phyloP scores from a whole-genome alignment of 2,113 vertebrate species.

The Mus spicilegus region DNA sequence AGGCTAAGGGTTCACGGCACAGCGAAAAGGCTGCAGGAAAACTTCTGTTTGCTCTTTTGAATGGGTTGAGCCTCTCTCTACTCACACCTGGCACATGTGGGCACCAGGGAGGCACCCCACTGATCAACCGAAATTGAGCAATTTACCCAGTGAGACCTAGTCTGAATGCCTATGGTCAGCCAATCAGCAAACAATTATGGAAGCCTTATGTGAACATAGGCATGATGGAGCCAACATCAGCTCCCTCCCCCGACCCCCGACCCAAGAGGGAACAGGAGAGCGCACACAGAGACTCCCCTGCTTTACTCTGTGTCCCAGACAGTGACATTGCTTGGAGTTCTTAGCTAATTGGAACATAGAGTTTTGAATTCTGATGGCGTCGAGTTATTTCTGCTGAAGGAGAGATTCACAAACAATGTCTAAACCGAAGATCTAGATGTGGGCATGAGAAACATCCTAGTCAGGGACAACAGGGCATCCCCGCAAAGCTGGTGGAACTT shows the following conservation, averaged over 20 bases:
- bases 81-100: fast-evolving
- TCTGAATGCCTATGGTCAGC: not conserved
- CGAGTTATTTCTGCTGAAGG: not conserved
- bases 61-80: not conserved
- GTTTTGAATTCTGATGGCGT: slow-evolving; percentile 24
- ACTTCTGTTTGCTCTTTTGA: not conserved
- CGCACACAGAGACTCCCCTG: not conserved
- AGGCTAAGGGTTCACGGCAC: not conserved
- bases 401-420: not conserved
- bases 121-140: not conserved
- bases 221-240: not conserved
- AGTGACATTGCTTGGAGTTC: slow-evolving; percentile 25
- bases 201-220: not conserved
- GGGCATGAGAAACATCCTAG: not conserved
- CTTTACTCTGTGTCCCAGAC: not conserved
- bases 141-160: not conserved
- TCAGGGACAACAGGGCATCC: not conserved
- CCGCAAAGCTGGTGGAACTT: not conserved
- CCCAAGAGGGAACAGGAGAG: not conserved
- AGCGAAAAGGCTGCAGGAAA: not conserved
- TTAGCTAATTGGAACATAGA: not conserved
- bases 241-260: no score
- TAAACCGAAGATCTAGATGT: not conserved
- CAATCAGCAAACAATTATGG: slow-evolving; percentile 17
- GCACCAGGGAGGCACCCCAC: not conserved